Base-by-base conservation (phyloP, 2,888 invertebrate species). In the Limenitis camilla region DNA sequence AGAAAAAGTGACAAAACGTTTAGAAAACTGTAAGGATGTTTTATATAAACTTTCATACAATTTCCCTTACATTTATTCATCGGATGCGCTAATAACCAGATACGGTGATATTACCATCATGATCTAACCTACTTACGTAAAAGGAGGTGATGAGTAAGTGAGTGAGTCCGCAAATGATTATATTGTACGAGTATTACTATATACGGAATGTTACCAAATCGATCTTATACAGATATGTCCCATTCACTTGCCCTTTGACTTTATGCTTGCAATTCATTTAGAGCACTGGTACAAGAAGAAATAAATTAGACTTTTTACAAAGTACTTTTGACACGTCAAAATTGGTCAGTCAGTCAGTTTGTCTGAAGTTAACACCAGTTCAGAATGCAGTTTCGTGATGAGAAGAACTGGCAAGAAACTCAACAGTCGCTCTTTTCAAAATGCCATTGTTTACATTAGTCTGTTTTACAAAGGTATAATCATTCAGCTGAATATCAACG, bases 161-260 rank as follows among this genome's bases (percentile, higher is more conserved):
- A 53, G 54, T 55, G 43, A 44, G 39, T 46, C 44, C 41, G 49
- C 50, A 52, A 44, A 30, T 28, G 49, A 35, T 42, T 29, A 38
- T 46, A 49, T 43, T 56, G 41, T 45, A 10, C 43, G 39, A 47
- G 42, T 53, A 42, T 40, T 47, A 28, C 31, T 47, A 32, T 39
- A 47, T 47, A 47, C 41, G 46, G 55, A 47, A 47, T 43, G 52
- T 58, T 54, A 42, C 49, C 41, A 40, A 53, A 52, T 46, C 50
- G 49, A 48, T 58, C 49, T 45, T 72, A 67, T 11, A 30, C 45
- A n/a, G 76, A 77, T 76, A 72, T 53, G 59, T 67, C 67, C 80
- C 82, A 71, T 74, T 83, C 80, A 77, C 83, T 81, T 75, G 82
- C 76, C 75, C 81, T 81, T 75, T 81, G 77, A 69, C 76, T 73